phyloP scores from a whole-genome alignment of 37 sponge, comb jelly and placozoan species.

The Haliclona indistincta region DNA sequence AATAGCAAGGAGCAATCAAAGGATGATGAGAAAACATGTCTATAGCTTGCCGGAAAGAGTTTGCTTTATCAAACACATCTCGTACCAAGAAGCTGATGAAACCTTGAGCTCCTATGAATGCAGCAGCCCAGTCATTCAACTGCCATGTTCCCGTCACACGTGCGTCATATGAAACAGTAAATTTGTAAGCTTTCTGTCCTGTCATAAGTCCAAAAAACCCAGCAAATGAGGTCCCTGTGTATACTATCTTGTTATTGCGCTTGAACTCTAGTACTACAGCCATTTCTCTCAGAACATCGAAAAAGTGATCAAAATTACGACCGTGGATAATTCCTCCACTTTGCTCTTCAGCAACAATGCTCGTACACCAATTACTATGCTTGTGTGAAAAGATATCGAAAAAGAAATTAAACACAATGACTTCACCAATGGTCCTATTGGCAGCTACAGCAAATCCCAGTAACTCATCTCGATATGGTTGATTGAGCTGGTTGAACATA shows the following conservation, averaged over 20 bases:
- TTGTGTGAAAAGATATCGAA: constrained; percentile 78
- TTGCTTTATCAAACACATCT: constrained; percentile 31
- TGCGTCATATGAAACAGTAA: constrained; percentile 81
- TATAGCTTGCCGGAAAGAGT: constrained; percentile 51
- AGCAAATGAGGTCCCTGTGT: constrained; percentile 77
- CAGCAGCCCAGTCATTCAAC: constrained; percentile 61
- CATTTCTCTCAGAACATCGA: constrained; percentile 54
- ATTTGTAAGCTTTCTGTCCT: constrained; percentile 65
- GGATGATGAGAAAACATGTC: constrained; percentile 44
- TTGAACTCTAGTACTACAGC: constrained; percentile 79
- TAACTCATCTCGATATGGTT: constrained; percentile 70
- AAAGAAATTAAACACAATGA: constrained; percentile 50
- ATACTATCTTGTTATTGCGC: constrained; percentile 62
- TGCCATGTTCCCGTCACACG: constrained; percentile 57
- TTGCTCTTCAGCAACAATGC: constrained; percentile 76
- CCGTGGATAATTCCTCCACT: constrained; percentile 82
- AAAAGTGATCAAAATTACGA: constrained; percentile 87
- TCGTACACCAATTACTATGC: constrained; percentile 84
- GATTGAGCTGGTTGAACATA: constrained; percentile 47
- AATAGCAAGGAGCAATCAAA: constrained; percentile 82
- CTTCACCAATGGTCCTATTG: constrained; percentile 43
- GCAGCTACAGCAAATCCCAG: constrained; percentile 46
- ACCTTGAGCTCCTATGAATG: constrained; percentile 15
- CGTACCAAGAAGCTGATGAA: constrained; percentile 48
- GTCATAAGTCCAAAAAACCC: constrained; percentile 86